Conservation (phyloP, 2,797 vertebrate genomes). For the Megalops cyprinoides region DNA sequence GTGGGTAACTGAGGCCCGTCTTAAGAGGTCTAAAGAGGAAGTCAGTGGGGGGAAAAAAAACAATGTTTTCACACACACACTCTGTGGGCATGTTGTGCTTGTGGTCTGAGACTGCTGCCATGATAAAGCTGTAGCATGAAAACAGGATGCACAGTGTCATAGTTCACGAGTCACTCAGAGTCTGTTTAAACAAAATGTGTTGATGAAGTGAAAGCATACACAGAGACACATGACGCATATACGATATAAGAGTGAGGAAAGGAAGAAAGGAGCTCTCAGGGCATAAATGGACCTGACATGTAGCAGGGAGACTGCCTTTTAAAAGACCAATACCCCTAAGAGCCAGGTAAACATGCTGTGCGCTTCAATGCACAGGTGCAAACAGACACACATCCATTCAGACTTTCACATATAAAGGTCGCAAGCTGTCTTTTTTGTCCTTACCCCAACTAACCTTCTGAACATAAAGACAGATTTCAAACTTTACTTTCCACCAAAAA, state of each 20-base stretch:
- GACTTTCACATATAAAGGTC: no score
- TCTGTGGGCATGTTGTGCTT: neutral
- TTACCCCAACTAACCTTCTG: no score
- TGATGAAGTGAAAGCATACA: neutral
- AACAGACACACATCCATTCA: neutral
- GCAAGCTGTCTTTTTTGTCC: no score
- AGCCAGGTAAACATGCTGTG: neutral
- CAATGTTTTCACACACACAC: neutral
- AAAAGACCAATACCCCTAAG: neutral
- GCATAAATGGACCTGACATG: neutral
- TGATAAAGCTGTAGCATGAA: neutral
- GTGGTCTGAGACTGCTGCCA: neutral
- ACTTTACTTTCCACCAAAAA: no score
- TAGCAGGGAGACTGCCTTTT: neutral
- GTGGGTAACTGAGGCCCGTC: neutral
- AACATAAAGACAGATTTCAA: no score
- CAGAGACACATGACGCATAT: neutral
- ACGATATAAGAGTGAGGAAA: no score
- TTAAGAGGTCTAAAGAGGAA: neutral
- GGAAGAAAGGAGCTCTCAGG: neutral
- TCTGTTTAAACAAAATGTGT: neutral
- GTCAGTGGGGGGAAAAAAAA: neutral
- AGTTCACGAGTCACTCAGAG: neutral
- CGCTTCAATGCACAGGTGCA: neutral
- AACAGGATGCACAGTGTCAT: constrained; percentile 17